Base-by-base conservation (phyloP, 2,888 invertebrate species). In the Cyrtodaria siliqua region DNA sequence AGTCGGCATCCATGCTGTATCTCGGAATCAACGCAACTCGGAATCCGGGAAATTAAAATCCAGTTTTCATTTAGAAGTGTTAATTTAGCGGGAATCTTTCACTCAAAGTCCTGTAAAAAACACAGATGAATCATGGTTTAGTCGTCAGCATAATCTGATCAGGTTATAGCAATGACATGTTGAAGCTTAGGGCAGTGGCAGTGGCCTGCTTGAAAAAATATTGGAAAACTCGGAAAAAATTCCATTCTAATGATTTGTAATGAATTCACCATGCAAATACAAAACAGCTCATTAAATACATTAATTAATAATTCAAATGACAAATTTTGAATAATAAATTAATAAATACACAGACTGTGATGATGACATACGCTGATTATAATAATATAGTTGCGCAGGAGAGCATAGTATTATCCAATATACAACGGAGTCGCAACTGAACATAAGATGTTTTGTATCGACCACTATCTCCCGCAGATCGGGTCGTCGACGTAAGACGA, bases 1-100 rank as follows among this genome's bases (percentile, higher is more conserved):
- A 89, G 73, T 91, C 91, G 27, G 88, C 87, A 78, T 91, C 91
- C 91, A 91, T 91, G 6, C 6, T 12, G 33, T 4, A 60, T 73
- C 61, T 55, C 27, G 50, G 38, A 57, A 56, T 18, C 56, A 18
- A 56, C 18, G 29, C 3, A 52, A 8, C 4, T 6, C 18, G 6
- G 9, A 44, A 44, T 44, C 44, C n/a, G 44, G 16, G 44, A 44
- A 44, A 4, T 16, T 18, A 44, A 20, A 44, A 44, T 44, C 44
- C n/a, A 18, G 44, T 44, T 33, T 33, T 33, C 33, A 33, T 33
- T 12, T 33, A 33, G 4, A 44, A 20, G 4, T 9, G 44, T 16
- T 44, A 18, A 18, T 9, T 3, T 20, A 44, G 20, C 20, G 9
- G 16, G n/a, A 44, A 44, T 6, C 44, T 12, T 12, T 18, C 44